phyloP scores from a whole-genome alignment of 2,888 invertebrate species.

The Pachliopta kotzebuea region DNA sequence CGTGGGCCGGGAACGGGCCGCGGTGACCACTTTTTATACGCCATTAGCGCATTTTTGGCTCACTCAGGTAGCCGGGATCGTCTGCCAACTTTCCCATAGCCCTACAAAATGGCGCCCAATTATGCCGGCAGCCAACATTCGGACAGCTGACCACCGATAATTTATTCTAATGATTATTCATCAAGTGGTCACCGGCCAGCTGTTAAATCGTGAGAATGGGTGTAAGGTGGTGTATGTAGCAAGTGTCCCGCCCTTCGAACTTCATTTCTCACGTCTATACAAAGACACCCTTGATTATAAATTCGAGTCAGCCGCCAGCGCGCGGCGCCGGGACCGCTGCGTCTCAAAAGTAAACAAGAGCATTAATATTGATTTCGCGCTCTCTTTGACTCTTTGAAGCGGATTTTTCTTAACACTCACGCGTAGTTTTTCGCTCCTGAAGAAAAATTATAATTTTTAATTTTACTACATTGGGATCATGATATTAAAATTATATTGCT shows the following conservation, averaged over 20 bases:
- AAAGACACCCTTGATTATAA: conserved; percentile 72
- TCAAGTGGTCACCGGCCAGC: conserved; percentile 47
- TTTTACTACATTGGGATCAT: conserved; percentile 38
- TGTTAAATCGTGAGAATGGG: conserved; percentile 71
- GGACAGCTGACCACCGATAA: conserved; percentile 72
- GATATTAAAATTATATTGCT: conserved; percentile 38
- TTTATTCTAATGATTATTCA: conserved; percentile 71
- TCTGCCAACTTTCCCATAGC: conserved; percentile 54
- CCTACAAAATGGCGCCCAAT: conserved; percentile 40
- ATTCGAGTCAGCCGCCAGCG: conserved; percentile 66
- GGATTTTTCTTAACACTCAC: conserved; percentile 56
- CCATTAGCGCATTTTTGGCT: conserved; percentile 26
- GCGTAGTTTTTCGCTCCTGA: conserved; percentile 62
- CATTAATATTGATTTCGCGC: conserved; percentile 75
- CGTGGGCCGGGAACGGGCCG: conserved; percentile 23
- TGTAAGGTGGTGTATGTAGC: conserved; percentile 69
- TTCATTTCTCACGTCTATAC: conserved; percentile 68
- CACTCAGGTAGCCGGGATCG: conserved; percentile 57
- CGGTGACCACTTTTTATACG: conserved; percentile 16
- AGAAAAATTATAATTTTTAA: conserved; percentile 47
- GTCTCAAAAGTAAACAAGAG: conserved; percentile 73
- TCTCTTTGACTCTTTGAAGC: conserved; percentile 67
- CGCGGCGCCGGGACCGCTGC: conserved; percentile 51
- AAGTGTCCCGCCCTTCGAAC: conserved; percentile 72
- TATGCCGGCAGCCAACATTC: conserved; percentile 57